Base-by-base conservation (phyloP, 2,888 invertebrate genomes). In the Cephus sareptanus region DNA sequence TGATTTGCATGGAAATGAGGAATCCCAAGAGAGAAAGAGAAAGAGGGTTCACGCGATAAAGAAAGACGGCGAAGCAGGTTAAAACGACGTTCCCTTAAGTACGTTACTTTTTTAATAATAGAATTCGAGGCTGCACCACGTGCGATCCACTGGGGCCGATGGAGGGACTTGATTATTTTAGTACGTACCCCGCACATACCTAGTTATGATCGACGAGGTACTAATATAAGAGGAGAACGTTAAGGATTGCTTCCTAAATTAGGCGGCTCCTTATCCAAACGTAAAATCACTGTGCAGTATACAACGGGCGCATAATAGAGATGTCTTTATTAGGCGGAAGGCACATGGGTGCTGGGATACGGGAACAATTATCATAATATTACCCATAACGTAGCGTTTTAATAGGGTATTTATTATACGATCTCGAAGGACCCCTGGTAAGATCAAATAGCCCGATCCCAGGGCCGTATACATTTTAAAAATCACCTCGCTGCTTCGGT, bases 1-100 rank as follows among this genome's bases (percentile, higher is more conserved):
- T 89, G 85, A 90, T 90, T 90, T 90, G 88, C 88, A 90, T 90
- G 87, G 87, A 87, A 90, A 90, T 90, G 87, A 85, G 88, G 87
- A 86, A 87, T 70, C 75, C 74, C 56, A n/a, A 15, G 34, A 4
- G 37, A 34, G 37, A 74, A 13, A 74, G 30, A 1, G 6, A 74
- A 13, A 11, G 37, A 35, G 23, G n/a, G 74, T 30, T 13, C 37
- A 1, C 31, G 23, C 0, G 6, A 35, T 12, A 15, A 35, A 35
- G 30, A 34, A 35, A 11, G 74, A 34, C 3, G 35, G 12, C 35
- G 74, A 35, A 35, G 3, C 74, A n/a, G 6, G n/a, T 23, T 34
- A n/a, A 33, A 34, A 6, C 13, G 35, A 74, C 56, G 56, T 56
- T 23, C 56, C 56, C 9, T 56, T 23, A 56, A 56, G 56, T 56